Percentiles rank a stretch among this genome's conserved stretches.
These are phyloP conservation scores for Lichenostomus cassidix DNA, from an alignment of 2,113 vertebrate species.

Conservation along the genomic window DNA sequence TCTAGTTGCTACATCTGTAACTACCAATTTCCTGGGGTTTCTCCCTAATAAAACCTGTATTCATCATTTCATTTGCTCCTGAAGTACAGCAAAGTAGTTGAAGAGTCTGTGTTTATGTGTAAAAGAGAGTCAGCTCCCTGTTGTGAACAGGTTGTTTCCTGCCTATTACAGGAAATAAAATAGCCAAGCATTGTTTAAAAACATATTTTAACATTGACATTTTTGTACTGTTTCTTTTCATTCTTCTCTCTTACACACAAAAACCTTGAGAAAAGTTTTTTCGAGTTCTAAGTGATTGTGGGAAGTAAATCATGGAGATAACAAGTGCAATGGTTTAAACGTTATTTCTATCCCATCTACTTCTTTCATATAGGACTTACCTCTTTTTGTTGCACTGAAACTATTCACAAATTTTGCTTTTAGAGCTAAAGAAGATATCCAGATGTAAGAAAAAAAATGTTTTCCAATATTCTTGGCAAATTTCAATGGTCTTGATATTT, in stretches of 20 bases:
- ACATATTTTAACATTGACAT: not conserved
- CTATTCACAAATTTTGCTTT: not conserved
- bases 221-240: not conserved
- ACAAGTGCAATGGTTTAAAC: not conserved
- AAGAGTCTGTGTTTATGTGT: slow-evolving; percentile 14
- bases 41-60: not conserved
- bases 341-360: not conserved
- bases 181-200: not conserved
- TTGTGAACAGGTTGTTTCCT: not conserved
- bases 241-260: not conserved
- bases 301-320: not conserved
- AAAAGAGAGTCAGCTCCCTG: not conserved
- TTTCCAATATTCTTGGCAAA: not conserved
- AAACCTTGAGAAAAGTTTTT: not conserved
- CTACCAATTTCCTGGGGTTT: slow-evolving; percentile 7
- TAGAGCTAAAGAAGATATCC: not conserved
- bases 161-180: not conserved
- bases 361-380: not conserved
- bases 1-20: not conserved
- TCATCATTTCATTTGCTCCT: slow-evolving; percentile 15
- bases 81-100: not conserved
- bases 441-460: not conserved
- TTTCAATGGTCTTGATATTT: not conserved
- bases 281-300: not conserved
- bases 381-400: not conserved